Percentiles rank a stretch among this genome's conserved stretches.
phyloP scores from a whole-genome alignment of 1,140 invertebrate species.

The Eupristina koningsbergeri region DNA sequence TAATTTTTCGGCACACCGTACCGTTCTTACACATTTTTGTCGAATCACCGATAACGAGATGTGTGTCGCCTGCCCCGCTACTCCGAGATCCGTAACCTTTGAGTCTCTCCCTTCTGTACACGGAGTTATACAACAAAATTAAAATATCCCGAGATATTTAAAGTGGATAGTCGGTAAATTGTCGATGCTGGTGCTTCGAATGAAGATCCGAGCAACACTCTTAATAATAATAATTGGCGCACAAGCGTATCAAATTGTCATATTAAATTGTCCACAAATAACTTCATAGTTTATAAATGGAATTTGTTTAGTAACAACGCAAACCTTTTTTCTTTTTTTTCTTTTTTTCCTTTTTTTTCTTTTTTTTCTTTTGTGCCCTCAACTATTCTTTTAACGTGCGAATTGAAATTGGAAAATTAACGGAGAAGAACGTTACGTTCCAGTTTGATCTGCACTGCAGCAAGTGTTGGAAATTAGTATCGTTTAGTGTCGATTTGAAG shows the following conservation, averaged over 20 bases:
- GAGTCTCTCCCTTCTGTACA: too few relatives aligned
- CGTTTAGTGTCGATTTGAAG: neutral
- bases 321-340: too few relatives aligned
- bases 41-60: neutral
- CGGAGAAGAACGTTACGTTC: too few relatives aligned
- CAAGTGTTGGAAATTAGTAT: neutral
- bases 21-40: too few relatives aligned
- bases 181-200: neutral
- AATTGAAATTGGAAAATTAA: too few relatives aligned
- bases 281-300: neutral
- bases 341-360: too few relatives aligned
- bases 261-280: too few relatives aligned
- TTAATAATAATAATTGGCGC: neutral
- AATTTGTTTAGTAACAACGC: neutral
- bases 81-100: neutral
- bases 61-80: neutral
- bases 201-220: neutral
- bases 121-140: neutral
- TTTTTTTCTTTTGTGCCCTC: too few relatives aligned
- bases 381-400: neutral
- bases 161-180: neutral
- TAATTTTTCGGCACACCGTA: too few relatives aligned
- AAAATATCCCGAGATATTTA: neutral
- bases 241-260: too few relatives aligned
- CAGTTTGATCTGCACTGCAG: neutral